phyloP scores from a whole-genome alignment of 2,888 invertebrate species.

The Alitta virens region DNA sequence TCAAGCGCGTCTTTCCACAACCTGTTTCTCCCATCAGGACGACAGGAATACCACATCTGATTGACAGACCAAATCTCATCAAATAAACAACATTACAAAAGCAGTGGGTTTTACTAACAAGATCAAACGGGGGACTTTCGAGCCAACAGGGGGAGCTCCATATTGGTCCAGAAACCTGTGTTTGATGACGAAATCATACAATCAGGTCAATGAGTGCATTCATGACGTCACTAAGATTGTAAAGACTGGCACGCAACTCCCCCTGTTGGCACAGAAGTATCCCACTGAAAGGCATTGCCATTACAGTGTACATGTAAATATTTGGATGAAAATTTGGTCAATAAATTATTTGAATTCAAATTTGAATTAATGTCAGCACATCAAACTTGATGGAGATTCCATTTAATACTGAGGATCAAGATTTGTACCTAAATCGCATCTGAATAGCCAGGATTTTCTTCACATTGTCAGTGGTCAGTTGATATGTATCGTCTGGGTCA shows the following conservation, averaged over 20 bases:
- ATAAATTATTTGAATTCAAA: no score
- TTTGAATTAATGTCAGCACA: neutral
- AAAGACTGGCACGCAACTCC: no score
- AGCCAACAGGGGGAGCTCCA: no score
- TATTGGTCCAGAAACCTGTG: no score
- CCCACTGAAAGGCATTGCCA: no score
- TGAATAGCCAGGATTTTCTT: constrained; percentile 54
- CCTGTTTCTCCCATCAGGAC: constrained; percentile 55
- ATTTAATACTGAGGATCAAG: neutral
- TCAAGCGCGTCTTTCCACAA: constrained; percentile 51
- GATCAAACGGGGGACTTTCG: neutral
- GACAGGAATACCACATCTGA: constrained; percentile 51
- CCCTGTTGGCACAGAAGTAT: no score
- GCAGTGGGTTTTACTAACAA: neutral
- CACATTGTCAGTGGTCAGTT: constrained; percentile 52
- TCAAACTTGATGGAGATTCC: neutral
- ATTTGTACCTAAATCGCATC: constrained; percentile 46
- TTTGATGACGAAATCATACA: no score
- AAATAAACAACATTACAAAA: neutral
- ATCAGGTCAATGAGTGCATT: no score
- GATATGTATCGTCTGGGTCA: constrained; percentile 49
- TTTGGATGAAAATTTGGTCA: no score
- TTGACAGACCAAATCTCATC: neutral
- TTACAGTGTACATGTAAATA: no score
- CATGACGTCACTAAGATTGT: no score